Base-by-base conservation (phyloP, 2,113 vertebrate genomes). In the Petroica traversi region DNA sequence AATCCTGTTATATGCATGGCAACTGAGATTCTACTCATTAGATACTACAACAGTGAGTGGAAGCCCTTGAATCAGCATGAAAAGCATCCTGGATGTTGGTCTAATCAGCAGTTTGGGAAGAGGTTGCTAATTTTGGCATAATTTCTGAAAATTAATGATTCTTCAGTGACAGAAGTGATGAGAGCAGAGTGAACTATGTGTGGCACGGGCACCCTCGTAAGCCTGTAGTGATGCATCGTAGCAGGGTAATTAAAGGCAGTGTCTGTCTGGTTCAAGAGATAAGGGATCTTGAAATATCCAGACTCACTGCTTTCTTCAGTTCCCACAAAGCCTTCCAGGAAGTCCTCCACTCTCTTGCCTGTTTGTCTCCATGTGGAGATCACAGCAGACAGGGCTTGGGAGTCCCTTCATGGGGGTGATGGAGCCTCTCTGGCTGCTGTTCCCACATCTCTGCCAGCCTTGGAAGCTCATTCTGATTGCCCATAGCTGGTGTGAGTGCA, bases 391-490 rank as follows among this genome's bases (percentile, higher is more conserved):
- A 5, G 41, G 22, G 16, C 0, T 34, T 45, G 19, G 26, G n/a
- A 19, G 6, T 26, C 17, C 0, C 9, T 54, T 69, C 11, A 0
- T 28, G 14, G 12, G 20, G 54, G 22, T 71, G 13, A 17, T 3
- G n/a, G 13, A 54, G 28, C 22, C 14, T 85, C 6, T 40, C 9
- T 3, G 8, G 26, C 8, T 49, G 46, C 43, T 62, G 2, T 8
- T 57, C 9, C 38, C 43, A 14, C 3, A 1, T 19, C 6, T 29
- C 61, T 61, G 26, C 20, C 5, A 19, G 15, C 51, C 45, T 54
- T 36, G 55, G 20, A 18, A 38, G 55, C 26, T 51, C 8, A 25
- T 54, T 82, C 15, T 29, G 19, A 9, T 19, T 33, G 8, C 20
- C n/a, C 24, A 16, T 2, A 16, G 20, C 1, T 43, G 41, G 1